Evolutionary conservation across 2,888 invertebrate species (phyloP), one percentile per base, ranked within the genome.

Genomic region (Julus scanicus): DNA sequence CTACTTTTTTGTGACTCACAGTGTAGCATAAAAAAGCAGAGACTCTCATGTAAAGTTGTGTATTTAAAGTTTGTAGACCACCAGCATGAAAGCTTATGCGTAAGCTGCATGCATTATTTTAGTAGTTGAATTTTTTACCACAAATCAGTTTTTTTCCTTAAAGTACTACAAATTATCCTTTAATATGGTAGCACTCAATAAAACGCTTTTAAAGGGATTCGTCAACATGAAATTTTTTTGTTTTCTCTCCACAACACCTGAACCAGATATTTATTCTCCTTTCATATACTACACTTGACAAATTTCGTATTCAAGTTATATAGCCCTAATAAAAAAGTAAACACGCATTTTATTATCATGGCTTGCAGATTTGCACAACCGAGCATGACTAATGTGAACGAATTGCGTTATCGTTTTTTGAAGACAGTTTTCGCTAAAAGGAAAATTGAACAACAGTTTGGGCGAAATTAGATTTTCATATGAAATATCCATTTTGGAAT

Each of bases 321-420:
- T 57, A n/a, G 57, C 17, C 57, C 57, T 57, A 57, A 57, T 57
- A 57, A 57, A 57, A 57, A 57, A 57, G 57, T 17, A 57, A 57
- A 57, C 57, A 57, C 57, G 57, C n/a, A 17, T 57, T 57, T 57
- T 57, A 57, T 57, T 57, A 57, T 57, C 57, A 57, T 17, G 17
- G 57, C n/a, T 57, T 57, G 57, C 57, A 57, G 57, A 57, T 57
- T 57, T 57, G 57, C 17, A n/a, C 57, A 57, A 57, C 57, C 57
- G 57, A 57, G 57, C 57, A 57, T 57, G 57, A 57, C 57, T 57
- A 57, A 57, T 57, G 57, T 57, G 57, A 57, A 57, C 57, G 57
- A 57, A 57, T 57, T 57, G 57, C 57, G 57, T 57, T 57, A 57
- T 57, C 57, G 57, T 57, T 57, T 57, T 57, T n/a, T 53, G 57